Percentiles rank a stretch among this genome's conserved stretches.
Conservation (phyloP, 2,797 vertebrate genomes). For the Megalops cyprinoides region DNA sequence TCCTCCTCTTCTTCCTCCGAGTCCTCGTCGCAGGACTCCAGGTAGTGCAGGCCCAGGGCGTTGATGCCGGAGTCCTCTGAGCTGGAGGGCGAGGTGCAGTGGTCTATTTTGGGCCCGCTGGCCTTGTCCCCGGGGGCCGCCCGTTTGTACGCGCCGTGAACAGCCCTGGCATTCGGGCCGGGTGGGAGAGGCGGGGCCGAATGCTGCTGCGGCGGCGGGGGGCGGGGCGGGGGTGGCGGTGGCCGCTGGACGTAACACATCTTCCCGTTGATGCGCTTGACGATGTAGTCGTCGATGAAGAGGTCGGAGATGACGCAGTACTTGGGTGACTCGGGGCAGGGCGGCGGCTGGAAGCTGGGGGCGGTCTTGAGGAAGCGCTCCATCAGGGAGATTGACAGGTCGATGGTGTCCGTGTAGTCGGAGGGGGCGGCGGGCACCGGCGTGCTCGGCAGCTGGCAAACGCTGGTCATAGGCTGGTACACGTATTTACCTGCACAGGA, state of each 20-base stretch:
- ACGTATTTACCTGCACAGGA: constrained; percentile 89
- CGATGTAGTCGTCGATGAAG: constrained; percentile 94
- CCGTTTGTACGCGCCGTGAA: constrained; percentile 61
- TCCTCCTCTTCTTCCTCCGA: constrained; percentile 81
- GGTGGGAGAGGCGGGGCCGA: constrained; percentile 47
- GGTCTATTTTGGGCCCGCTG: constrained; percentile 86
- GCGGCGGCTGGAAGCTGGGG: constrained; percentile 86
- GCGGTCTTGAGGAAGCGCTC: constrained; percentile 92
- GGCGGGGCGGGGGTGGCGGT: constrained; percentile 52
- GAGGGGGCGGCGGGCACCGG: constrained; percentile 79
- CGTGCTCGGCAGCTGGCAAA: constrained; percentile 92
- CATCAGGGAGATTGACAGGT: constrained; percentile 87
- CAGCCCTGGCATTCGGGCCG: constrained; percentile 57
- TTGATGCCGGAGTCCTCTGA: constrained; percentile 98
- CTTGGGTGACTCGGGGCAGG: constrained; percentile 86
- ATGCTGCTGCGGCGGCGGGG: constrained; percentile 58
- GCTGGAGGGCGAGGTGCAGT: constrained; percentile 94
- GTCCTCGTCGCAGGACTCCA: constrained; percentile 91
- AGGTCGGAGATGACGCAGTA: constrained; percentile 93
- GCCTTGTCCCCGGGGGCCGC: constrained; percentile 71
- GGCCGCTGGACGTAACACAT: constrained; percentile 98
- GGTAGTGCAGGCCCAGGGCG: constrained; percentile 86
- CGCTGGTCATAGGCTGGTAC: constrained; percentile 97
- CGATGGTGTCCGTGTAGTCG: constrained; percentile 82
- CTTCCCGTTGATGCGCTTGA: constrained; percentile 96